Percentiles rank a stretch among this genome's conserved stretches.
Conservation (phyloP, 2,797 vertebrate genomes). For the Coendou prehensilis region DNA sequence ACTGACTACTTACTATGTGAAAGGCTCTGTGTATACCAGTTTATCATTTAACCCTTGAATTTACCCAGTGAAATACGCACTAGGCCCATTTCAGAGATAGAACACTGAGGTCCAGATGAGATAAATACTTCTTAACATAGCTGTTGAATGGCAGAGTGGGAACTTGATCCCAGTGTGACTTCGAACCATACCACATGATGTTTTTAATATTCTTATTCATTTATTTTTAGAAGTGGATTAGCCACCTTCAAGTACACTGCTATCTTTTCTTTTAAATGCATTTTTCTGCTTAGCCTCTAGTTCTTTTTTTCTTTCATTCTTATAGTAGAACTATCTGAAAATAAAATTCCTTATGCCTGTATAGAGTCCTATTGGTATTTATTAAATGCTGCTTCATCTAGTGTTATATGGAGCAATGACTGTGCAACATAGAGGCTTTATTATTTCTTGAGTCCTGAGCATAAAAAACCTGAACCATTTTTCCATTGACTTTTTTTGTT, state of each 20-base stretch:
- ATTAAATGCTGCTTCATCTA: constrained; percentile 55
- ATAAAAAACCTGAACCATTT: constrained; percentile 60
- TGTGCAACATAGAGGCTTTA: constrained; percentile 56
- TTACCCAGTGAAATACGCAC: neutral
- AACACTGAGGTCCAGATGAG: neutral
- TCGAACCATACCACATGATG: neutral
- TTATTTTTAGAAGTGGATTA: neutral
- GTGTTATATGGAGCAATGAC: constrained; percentile 49
- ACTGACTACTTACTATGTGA: constrained; percentile 4
- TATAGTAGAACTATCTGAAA: constrained; percentile 52
- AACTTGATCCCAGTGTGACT: neutral
- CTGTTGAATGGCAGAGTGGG: constrained; percentile 8
- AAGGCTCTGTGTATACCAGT: constrained; percentile 21
- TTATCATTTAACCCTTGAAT: constrained; percentile 45
- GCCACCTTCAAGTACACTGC: neutral
- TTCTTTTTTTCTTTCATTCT: neutral
- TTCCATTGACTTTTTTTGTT: constrained; percentile 34
- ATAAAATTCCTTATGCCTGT: constrained; percentile 34
- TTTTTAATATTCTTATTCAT: constrained; percentile 34
- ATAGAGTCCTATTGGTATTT: constrained; percentile 63
- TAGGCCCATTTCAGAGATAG: constrained; percentile 24
- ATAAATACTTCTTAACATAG: constrained; percentile 23
- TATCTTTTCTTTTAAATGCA: constrained; percentile 13
- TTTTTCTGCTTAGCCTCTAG: constrained; percentile 7
- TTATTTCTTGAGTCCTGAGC: constrained; percentile 66